Base-by-base conservation (phyloP, 1,140 invertebrate genomes). In the Dinoponera quadriceps region DNA sequence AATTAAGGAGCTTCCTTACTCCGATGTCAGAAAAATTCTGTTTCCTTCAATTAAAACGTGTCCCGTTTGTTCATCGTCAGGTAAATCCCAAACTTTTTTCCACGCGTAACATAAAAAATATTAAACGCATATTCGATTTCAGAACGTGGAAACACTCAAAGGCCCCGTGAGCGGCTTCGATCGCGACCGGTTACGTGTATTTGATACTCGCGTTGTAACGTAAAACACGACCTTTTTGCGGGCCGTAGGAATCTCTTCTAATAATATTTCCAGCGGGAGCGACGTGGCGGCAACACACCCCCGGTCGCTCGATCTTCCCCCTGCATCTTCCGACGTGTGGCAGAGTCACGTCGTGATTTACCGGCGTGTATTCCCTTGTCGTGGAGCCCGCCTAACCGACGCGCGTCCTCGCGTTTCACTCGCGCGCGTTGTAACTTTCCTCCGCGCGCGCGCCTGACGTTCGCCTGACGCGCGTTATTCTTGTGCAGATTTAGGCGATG, bases 371-470 rank as follows among this genome's bases (percentile, higher is more conserved):
- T 68, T 48, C 51, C 25, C 59, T 18, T 27, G 63, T n/a, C 38
- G 38, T 20, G 33, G n/a, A 2, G 33, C 3, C 11, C 63, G 14
- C 48, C 27, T 75, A 16, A 33, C 18, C 71, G 51, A 22, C 29
- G 22, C 33, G 49, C 22, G 29, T 78, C 51, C 22, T 68, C 65
- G 4, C 14, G 51, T 2, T 7, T 69, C 18, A 4, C 51, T 72
- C 65, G 65, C 25, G 20, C 18, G 38, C 68, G 72, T 51, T 54
- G 85, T 83, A 83, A 83, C 82, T 86, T 44, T 25, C 48, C 44
- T 20, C 44, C 38, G 4, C 38, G 3, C 38, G 1, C n/a, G 38
- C 60, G 27, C 14, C n/a, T 48, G 49, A 72, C 62, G 49, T 68
- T 83, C 57, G 51, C 54, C 55, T 55, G 75, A 82, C 59, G 59